Evolutionary conservation across 35 echinoderm and acorn worm genomes (phyloP).

Genomic region (Ophiothrix spiculata): DNA sequence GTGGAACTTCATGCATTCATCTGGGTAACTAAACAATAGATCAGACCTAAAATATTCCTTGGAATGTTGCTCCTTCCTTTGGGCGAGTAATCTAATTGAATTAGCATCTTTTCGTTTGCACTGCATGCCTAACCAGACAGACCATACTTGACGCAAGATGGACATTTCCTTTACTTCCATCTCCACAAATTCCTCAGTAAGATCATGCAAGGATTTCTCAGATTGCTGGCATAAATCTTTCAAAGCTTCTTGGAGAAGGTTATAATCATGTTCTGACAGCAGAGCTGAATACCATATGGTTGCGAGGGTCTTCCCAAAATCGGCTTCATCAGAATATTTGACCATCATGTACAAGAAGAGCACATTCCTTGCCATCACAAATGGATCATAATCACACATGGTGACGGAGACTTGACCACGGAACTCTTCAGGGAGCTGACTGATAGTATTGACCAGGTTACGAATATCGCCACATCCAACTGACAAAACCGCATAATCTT

Average conservation of each 20-base stretch:
- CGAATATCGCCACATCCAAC: conserved; percentile 59
- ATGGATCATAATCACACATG: conserved; percentile 49
- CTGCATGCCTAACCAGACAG: conserved; percentile 30
- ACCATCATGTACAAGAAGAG: conserved; percentile 42
- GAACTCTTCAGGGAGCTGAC: conserved; percentile 42
- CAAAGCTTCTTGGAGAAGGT: conserved; percentile 26
- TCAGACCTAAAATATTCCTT: neutral
- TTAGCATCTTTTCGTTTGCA: neutral
- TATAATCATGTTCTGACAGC: conserved; percentile 36
- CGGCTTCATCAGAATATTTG: neutral
- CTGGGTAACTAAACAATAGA: neutral
- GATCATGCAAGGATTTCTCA: neutral
- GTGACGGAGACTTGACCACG: conserved; percentile 38
- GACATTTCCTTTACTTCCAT: neutral
- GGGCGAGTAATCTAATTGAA: neutral
- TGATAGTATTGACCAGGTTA: conserved; percentile 38
- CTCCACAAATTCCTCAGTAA: conserved; percentile 20
- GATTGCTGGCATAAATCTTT: conserved; percentile 5
- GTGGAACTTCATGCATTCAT: neutral
- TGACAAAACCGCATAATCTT: conserved; percentile 36
- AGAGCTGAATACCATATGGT: conserved; percentile 48
- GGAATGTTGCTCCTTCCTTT: neutral
- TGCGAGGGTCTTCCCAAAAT: neutral
- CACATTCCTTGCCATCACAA: conserved; percentile 62
- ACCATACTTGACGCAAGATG: conserved; percentile 36